Evolutionary conservation across 2,888 invertebrate species (phyloP).

Genomic region (Phengaris arion): DNA sequence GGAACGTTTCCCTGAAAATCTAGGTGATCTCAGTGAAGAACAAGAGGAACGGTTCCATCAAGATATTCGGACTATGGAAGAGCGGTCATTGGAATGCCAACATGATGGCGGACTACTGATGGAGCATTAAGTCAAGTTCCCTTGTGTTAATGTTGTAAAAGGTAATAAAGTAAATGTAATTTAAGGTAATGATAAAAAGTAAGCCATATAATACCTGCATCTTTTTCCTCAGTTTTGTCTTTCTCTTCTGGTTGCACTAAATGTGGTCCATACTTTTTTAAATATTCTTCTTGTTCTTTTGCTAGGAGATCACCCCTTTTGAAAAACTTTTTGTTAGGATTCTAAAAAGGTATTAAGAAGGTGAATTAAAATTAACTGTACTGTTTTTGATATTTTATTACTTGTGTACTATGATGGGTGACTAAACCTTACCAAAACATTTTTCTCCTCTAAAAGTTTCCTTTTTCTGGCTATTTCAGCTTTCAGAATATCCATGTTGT

Average conservation of each 20-base stretch:
- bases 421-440: slow-evolving; percentile 81
- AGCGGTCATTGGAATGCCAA: too few species aligned
- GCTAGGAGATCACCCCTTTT: slow-evolving; percentile 91
- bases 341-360: slow-evolving; percentile 79
- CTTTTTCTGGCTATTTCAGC: slow-evolving; percentile 95
- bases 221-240: slow-evolving; percentile 45
- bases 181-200: too few species aligned
- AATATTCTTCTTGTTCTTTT: slow-evolving; percentile 90
- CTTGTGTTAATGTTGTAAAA: too few species aligned
- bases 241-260: slow-evolving; percentile 47
- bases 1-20: too few species aligned
- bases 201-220: slow-evolving; percentile 34
- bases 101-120: too few species aligned
- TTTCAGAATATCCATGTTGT: slow-evolving; percentile 88
- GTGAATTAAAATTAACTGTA: not conserved
- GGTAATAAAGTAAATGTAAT: too few species aligned
- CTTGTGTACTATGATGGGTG: not conserved
- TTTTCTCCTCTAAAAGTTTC: slow-evolving; percentile 89
- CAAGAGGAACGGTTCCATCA: too few species aligned
- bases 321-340: slow-evolving; percentile 91
- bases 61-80: too few species aligned
- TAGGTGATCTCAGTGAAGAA: too few species aligned
- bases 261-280: slow-evolving; percentile 80
- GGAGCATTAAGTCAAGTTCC: too few species aligned
- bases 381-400: not conserved